Evolutionary conservation across 1,140 invertebrate species (phyloP).

Genomic region (Dreissena rostriformis): DNA sequence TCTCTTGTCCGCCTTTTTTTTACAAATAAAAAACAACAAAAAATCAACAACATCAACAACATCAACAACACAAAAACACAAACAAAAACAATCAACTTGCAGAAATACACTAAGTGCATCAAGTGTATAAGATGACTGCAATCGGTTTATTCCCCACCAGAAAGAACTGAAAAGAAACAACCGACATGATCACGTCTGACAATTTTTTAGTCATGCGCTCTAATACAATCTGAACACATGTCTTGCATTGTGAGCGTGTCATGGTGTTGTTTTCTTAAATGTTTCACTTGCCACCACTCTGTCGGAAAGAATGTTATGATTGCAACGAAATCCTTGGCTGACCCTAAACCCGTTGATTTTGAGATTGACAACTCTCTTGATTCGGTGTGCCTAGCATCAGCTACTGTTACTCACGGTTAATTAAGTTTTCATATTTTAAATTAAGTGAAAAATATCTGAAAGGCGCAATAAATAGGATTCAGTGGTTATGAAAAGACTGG

Average conservation of each 20-base stretch:
- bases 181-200: no score
- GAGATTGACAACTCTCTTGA: background rate
- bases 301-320: conserved; percentile 40
- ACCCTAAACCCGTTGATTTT: conserved; percentile 12
- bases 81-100: no score
- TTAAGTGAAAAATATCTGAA: conserved; percentile 55
- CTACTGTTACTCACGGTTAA: conserved; percentile 52
- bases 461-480: conserved; percentile 33
- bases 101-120: no score
- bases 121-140: no score
- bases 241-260: conserved; percentile 7
- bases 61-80: no score
- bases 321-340: conserved; percentile 31
- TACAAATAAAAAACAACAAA: no score
- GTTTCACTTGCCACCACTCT: background rate
- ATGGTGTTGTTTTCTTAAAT: conserved; percentile 21
- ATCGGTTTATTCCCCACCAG: no score
- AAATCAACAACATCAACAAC: no score
- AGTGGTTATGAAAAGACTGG: conserved; percentile 23
- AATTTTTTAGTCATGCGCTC: no score
- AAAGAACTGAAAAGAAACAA: no score
- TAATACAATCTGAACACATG: background rate
- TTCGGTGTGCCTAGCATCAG: conserved; percentile 1
- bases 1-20: no score
- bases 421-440: conserved; percentile 46